Evolutionary conservation across 2,888 invertebrate genomes (phyloP).

Genomic region (Bombyx huttoni): DNA sequence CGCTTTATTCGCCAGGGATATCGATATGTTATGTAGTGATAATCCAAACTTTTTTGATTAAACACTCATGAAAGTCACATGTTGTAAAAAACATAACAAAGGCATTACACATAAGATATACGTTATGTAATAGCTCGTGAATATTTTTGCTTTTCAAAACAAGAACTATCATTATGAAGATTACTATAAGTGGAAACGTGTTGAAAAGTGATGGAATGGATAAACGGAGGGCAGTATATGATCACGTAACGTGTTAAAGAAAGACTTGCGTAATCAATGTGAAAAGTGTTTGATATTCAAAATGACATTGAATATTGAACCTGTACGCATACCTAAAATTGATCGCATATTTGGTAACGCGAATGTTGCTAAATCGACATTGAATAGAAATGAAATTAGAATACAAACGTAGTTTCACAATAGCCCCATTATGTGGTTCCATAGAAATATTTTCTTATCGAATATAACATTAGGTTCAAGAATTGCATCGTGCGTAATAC

Average conservation of each 20-base stretch:
- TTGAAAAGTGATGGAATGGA: neutral
- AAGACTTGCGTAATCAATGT: constrained; percentile 3
- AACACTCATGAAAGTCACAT: neutral
- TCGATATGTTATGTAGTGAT: neutral
- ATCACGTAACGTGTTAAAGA: neutral
- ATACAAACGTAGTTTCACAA: constrained; percentile 21
- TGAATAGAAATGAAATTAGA: constrained; percentile 26
- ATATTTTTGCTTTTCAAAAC: neutral
- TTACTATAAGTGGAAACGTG: neutral
- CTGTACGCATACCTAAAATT: constrained; percentile 18
- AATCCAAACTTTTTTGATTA: neutral
- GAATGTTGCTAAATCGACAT: constrained; percentile 37
- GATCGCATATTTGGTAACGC: constrained; percentile 23
- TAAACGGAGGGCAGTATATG: neutral
- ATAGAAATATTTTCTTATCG: constrained; percentile 6
- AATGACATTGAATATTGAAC: constrained; percentile 16
- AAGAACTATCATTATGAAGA: neutral
- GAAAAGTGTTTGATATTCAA: constrained; percentile 5
- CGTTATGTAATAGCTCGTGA: neutral
- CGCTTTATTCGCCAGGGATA: too few relatives aligned
- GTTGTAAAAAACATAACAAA: neutral
- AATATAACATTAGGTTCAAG: neutral
- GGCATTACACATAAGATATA: neutral
- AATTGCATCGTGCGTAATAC: neutral
- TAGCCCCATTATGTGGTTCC: constrained; percentile 8